phyloP scores from a whole-genome alignment of 1,140 invertebrate species.

The Goniozus legneri region DNA sequence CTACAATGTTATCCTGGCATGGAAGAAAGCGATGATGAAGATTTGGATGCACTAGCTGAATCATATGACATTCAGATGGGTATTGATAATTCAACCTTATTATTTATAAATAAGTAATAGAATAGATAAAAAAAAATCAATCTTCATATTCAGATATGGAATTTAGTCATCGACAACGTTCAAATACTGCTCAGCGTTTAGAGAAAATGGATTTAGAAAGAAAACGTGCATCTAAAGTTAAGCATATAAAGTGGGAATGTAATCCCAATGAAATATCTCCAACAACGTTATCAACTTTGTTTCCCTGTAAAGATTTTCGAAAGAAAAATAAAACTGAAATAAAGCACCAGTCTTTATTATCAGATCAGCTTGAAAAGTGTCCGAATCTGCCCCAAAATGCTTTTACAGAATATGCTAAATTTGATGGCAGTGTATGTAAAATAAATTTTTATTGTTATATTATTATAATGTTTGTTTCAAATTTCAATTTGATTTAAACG shows the following conservation, averaged over 20 bases:
- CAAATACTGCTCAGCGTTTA: constrained; percentile 84
- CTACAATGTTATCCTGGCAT: constrained; percentile 71
- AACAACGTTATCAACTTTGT: constrained; percentile 67
- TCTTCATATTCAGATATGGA: constrained; percentile 50
- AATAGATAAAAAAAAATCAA: constrained; percentile 2
- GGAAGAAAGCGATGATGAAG: constrained; percentile 73
- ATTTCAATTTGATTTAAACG: constrained; percentile 13
- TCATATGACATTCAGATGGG: constrained; percentile 71
- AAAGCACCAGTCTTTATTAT: constrained; percentile 60
- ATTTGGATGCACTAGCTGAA: constrained; percentile 62
- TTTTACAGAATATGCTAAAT: constrained; percentile 85
- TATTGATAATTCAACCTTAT: constrained; percentile 30
- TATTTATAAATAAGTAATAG: constrained; percentile 3
- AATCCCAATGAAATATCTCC: constrained; percentile 51
- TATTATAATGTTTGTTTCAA: constrained; percentile 1
- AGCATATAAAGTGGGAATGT: constrained; percentile 74
- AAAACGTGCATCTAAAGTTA: constrained; percentile 74
- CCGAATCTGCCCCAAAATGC: constrained; percentile 76
- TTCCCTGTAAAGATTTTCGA: constrained; percentile 55
- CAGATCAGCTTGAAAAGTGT: constrained; percentile 71
- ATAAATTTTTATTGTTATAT: too few relatives aligned
- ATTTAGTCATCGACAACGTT: constrained; percentile 64
- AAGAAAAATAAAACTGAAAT: constrained; percentile 51
- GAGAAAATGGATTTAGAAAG: constrained; percentile 87
- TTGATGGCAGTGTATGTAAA: constrained; percentile 74